Evolutionary conservation across 1,140 invertebrate genomes (phyloP), one percentile per base, ranked within the genome.

Genomic region (Phthorimaea operculella): DNA sequence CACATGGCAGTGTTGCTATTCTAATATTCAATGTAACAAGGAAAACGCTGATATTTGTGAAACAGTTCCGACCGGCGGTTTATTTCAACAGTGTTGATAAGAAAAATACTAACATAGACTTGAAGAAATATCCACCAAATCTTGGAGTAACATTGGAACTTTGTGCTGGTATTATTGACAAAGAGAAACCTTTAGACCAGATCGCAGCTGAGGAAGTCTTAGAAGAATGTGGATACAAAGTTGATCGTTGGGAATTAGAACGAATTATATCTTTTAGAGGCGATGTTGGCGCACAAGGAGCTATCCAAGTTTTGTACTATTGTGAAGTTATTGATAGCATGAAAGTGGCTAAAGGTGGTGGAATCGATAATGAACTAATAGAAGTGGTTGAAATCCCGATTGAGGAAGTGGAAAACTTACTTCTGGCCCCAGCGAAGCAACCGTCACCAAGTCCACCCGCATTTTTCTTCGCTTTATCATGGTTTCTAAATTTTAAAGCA

Each of bases 191-290:
- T 42, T 74, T 93, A 44, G 87, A 86, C 48, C 91, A 97, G 78
- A 97, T 96, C 61, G 96, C 96, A 0, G 89, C 88, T 57, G 93
- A 95, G 62, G 97, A 99, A 82, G 87, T 99, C 0, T 70, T 93
- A 10, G 97, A 99, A 83, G 97, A 99, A 83, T 98, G 96, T 86
- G 97, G 97, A 3, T 99, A 98, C 86, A 87, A 96, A 72, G 94
- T 96, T 1, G 88, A 91, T 0, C 17, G 91, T 2, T 87, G 89
- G 5, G 28, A 55, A n/a, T 51, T 47, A 15, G 44, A 47, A 47
- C 8, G 9, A 16, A 16, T 47, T 48, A 47, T 16, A 15, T n/a
- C 44, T 9, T 47, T 47, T 47, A 9, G 44, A 14, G n/a, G n/a
- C 15, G 89, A 90, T 16, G 88, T 93, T 42, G 89, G 92, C n/a